Evolutionary conservation across 2,888 invertebrate species (phyloP), one percentile per base, ranked within the genome.

Genomic region (Craniophora ligustri): DNA sequence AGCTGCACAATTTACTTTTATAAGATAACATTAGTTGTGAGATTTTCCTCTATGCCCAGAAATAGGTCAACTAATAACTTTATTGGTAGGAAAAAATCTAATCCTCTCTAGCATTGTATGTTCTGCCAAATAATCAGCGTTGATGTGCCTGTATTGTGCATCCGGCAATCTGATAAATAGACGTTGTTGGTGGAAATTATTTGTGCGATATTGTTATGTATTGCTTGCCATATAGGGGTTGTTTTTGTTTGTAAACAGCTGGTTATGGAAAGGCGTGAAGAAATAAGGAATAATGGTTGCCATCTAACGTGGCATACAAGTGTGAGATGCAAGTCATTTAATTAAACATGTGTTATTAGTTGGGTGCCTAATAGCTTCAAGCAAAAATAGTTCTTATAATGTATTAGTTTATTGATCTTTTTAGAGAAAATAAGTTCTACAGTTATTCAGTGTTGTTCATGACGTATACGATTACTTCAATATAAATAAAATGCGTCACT

Each of bases 31-130:
- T 69, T 59, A 56, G 31, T 51, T 21, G 48, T 36, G 19, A 31
- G 39, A 45, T 60, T 55, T 70, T 71, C 75, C 75, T 61, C 58
- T 67, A 71, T 67, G 49, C 30, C 8, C 40, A 40, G 48, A 67
- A 61, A 45, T 74, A 53, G 64, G 63, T 61, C 67, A 67, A 70
- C 55, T 67, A 70, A 70, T 74, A 58, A 67, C 67, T 67, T 58
- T 58, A 71, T 57, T 64, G 44, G 48, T 42, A 41, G 38, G 42
- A 45, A 60, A 66, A 66, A 64, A 51, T 51, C 50, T 41, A 66
- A 69, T 66, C 42, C 38, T 28, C 31, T 56, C 5, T 15, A 51
- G 26, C 62, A 53, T 60, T 56, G 42, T 45, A 51, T 56, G 44
- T 70, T 61, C 23, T 56, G 51, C 41, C 63, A 70, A 59, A 70